These are phyloP conservation scores for Planococcus citri DNA, from an alignment of 1,140 invertebrate species.

Conservation along the genomic window DNA sequence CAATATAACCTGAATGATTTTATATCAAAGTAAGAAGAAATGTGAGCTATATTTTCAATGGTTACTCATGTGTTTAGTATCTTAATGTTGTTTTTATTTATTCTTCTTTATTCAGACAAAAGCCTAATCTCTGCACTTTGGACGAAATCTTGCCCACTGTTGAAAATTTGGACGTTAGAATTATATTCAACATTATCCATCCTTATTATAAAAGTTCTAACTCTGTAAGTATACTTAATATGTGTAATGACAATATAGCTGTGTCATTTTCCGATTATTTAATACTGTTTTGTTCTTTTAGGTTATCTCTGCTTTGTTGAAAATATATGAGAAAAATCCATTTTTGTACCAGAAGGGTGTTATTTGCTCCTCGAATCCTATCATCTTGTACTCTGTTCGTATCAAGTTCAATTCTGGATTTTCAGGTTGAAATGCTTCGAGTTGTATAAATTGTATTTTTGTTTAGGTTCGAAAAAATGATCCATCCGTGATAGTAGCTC, in stretches of 20 bases:
- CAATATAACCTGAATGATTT: background rate
- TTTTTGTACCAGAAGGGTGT: background rate
- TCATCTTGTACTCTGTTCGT: background rate
- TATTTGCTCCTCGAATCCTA: background rate
- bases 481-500: background rate
- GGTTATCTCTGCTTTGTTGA: background rate
- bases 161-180: background rate
- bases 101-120: background rate
- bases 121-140: background rate
- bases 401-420: too few relatives aligned
- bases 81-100: background rate
- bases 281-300: too few relatives aligned
- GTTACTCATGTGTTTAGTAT: too few relatives aligned
- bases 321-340: background rate
- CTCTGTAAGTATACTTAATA: background rate
- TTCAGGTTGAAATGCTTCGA: too few relatives aligned
- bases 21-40: too few relatives aligned
- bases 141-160: background rate
- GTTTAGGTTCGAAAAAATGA: background rate
- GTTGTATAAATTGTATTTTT: background rate
- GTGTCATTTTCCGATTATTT: too few relatives aligned
- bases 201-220: background rate
- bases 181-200: background rate
- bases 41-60: too few relatives aligned
- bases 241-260: background rate